phyloP scores from a whole-genome alignment of 2,888 invertebrate genomes.

The Crepidodera aurea region DNA sequence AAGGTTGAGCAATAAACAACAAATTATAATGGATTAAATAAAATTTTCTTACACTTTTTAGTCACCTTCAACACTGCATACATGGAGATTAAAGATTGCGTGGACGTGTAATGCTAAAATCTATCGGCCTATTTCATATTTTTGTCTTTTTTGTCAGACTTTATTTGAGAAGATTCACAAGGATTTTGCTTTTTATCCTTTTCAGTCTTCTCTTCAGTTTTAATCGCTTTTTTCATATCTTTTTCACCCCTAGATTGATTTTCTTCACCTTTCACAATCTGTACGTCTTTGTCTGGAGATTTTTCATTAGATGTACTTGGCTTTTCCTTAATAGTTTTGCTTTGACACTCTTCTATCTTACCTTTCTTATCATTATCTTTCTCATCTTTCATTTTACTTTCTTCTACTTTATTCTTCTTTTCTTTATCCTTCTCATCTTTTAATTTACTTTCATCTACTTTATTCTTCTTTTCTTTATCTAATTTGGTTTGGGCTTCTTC shows the following conservation, averaged over 20 bases:
- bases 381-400: slow-evolving; percentile 8
- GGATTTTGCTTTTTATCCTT: slow-evolving; percentile 13
- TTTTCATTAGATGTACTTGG: slow-evolving; percentile 13
- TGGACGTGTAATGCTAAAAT: slow-evolving; percentile 3
- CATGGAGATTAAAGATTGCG: background rate
- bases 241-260: background rate
- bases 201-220: slow-evolving; percentile 11
- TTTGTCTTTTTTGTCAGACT: slow-evolving; percentile 26
- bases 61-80: slow-evolving; percentile 1
- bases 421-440: slow-evolving; percentile 6
- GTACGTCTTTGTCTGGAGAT: slow-evolving; percentile 5
- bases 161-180: slow-evolving; percentile 1
- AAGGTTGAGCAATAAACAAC: slow-evolving; percentile 17
- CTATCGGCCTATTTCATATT: slow-evolving; percentile 13
- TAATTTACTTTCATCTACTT: too few relatives aligned
- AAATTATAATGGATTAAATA: background rate
- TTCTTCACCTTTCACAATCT: slow-evolving; percentile 1
- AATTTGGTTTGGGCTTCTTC: slow-evolving; percentile 24
- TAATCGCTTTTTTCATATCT: background rate
- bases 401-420: background rate
- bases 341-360: slow-evolving; percentile 18
- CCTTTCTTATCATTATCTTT: slow-evolving; percentile 22
- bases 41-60: slow-evolving; percentile 14
- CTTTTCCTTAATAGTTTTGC: slow-evolving; percentile 22
- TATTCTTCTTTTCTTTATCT: slow-evolving; percentile 11